Evolutionary conservation across 30 jellyfish, hydroid and myxozoan genomes (phyloP).

Genomic region (Aurelia coerulea): DNA sequence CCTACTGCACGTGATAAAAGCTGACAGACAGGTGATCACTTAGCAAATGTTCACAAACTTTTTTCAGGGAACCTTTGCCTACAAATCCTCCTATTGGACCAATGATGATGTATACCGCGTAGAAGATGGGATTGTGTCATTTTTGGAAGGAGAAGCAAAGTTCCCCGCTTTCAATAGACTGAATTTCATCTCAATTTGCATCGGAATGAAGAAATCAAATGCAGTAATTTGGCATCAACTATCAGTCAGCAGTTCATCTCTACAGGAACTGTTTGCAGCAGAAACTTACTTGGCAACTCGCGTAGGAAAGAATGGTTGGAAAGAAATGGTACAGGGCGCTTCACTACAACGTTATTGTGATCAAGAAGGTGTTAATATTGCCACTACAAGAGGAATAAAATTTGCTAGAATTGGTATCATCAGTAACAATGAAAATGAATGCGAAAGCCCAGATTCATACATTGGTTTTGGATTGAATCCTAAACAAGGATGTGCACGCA

Average conservation of each 20-base stretch:
- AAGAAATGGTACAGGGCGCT: neutral
- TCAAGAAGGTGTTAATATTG: conserved; percentile 23
- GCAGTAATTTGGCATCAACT: neutral
- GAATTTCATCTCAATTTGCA: conserved; percentile 18
- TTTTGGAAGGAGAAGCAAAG: conserved; percentile 19
- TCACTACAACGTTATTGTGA: conserved; percentile 16
- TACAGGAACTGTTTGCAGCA: neutral
- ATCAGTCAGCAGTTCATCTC: conserved; percentile 6
- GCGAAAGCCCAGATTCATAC: conserved; percentile 4
- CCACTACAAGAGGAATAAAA: neutral
- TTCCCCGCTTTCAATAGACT: conserved; percentile 13
- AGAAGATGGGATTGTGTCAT: neutral
- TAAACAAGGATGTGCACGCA: too few relatives aligned
- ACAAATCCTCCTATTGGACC: conserved; percentile 7
- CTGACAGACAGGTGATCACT: too few relatives aligned
- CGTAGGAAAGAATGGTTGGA: conserved; percentile 18
- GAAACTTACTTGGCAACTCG: neutral
- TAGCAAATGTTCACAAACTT: neutral
- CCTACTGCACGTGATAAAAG: too few relatives aligned
- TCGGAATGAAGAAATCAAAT: conserved; percentile 22
- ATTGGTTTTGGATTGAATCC: neutral
- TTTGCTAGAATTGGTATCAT: conserved; percentile 14
- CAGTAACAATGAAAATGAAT: conserved; percentile 6
- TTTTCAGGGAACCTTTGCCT: conserved; percentile 15
- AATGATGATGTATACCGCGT: neutral